Percentiles rank a stretch among this genome's conserved stretches.
Conservation (phyloP, 2,797 vertebrate genomes). For the Characodon lateralis region DNA sequence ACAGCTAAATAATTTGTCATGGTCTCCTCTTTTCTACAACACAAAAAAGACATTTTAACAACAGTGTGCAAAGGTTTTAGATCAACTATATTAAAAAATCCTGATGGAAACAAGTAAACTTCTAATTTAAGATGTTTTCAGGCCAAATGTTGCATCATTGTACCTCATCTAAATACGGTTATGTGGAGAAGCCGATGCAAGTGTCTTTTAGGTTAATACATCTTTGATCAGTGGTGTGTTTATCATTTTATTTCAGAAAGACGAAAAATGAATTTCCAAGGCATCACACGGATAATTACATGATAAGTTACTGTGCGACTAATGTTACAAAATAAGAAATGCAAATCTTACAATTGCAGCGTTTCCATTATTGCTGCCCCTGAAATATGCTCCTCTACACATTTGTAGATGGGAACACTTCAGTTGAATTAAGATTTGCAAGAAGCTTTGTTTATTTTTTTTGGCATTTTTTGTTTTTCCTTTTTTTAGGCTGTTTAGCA, state of each 20-base stretch:
- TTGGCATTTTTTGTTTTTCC: background rate
- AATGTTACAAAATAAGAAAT: slow-evolving; percentile 1
- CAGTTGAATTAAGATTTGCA: background rate
- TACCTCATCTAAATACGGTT: background rate
- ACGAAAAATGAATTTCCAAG: background rate
- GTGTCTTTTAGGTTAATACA: background rate
- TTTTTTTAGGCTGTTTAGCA: background rate
- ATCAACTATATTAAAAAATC: background rate
- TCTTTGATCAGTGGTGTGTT: background rate
- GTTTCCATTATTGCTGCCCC: background rate
- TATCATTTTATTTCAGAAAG: background rate
- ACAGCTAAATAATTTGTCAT: background rate
- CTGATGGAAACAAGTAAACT: background rate
- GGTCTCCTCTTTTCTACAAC: background rate
- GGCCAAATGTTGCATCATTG: background rate
- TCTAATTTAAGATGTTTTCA: background rate
- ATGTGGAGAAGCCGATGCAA: background rate
- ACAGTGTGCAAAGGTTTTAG: background rate
- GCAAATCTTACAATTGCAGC: background rate
- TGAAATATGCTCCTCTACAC: background rate
- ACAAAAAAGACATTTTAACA: background rate
- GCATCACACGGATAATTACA: background rate
- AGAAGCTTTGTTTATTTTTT: background rate
- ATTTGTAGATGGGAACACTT: background rate
- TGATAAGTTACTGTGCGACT: background rate